Evolutionary conservation across 2,888 invertebrate species (phyloP).

Genomic region (Notodonta ziczac): DNA sequence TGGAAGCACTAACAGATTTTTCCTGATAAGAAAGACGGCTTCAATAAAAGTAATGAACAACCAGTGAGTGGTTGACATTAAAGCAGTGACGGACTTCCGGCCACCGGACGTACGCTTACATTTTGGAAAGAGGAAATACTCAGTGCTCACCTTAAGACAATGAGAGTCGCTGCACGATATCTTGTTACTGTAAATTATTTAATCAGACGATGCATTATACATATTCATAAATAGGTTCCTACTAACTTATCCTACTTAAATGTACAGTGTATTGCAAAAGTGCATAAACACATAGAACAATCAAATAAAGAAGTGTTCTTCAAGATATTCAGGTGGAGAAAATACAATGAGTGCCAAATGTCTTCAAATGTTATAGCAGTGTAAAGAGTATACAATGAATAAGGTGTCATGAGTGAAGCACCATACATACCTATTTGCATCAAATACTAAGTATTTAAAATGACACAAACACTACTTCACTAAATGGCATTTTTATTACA

Average conservation of each 20-base stretch:
- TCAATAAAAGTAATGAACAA: background rate
- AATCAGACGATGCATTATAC: too few species aligned
- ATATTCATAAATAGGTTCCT: too few species aligned
- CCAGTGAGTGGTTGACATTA: conserved; percentile 1
- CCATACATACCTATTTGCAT: conserved; percentile 22
- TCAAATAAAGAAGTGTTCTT: conserved; percentile 8
- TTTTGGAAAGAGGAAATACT: conserved; percentile 54
- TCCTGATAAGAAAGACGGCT: background rate
- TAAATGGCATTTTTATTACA: background rate
- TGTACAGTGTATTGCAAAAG: too few species aligned
- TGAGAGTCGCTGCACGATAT: background rate
- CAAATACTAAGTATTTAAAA: conserved; percentile 6
- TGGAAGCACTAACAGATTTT: background rate
- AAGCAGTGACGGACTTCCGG: conserved; percentile 44
- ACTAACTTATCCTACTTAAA: too few species aligned
- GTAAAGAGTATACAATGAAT: conserved; percentile 3
- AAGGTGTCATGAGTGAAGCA: conserved; percentile 12
- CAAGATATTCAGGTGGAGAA: too few species aligned
- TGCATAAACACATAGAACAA: too few species aligned
- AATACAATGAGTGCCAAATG: too few species aligned
- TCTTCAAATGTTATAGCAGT: too few species aligned
- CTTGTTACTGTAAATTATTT: conserved; percentile 18
- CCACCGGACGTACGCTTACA: conserved; percentile 48
- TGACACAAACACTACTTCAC: too few species aligned
- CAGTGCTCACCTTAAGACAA: conserved; percentile 13